phyloP scores from a whole-genome alignment of 2,797 vertebrate species.

The Dermochelys coriacea region DNA sequence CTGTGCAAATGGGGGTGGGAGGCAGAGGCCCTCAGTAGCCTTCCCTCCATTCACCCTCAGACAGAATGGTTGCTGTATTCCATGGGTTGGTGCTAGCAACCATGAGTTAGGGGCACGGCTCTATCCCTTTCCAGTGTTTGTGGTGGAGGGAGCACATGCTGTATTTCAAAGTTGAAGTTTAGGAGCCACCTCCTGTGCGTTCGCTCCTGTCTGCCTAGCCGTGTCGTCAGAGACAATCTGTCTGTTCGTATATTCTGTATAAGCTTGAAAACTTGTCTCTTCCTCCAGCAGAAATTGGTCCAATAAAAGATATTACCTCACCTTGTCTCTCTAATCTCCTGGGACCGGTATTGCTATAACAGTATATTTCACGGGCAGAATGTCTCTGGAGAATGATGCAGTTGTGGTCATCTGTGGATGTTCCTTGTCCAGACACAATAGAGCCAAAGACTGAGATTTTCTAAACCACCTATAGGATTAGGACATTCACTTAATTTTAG shows the following conservation, averaged over 20 bases:
- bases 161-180: background rate
- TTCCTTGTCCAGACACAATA: background rate
- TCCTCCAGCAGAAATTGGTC: background rate
- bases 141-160: background rate
- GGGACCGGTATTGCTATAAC: background rate
- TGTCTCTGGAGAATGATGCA: background rate
- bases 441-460: background rate
- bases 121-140: background rate
- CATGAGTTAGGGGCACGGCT: background rate
- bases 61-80: background rate
- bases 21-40: background rate
- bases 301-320: background rate
- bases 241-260: background rate
- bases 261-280: background rate
- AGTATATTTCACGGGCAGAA: background rate
- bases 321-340: background rate
- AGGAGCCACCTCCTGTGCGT: background rate
- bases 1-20: background rate
- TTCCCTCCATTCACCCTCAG: background rate
- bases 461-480: background rate
- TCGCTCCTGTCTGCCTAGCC: background rate
- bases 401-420: background rate
- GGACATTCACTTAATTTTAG: background rate
- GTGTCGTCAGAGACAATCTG: background rate
- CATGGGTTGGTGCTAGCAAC: background rate